Evolutionary conservation across 2,113 vertebrate species (phyloP), one percentile per base, ranked within the genome.

Genomic region (Chaetodon trifascialis): DNA sequence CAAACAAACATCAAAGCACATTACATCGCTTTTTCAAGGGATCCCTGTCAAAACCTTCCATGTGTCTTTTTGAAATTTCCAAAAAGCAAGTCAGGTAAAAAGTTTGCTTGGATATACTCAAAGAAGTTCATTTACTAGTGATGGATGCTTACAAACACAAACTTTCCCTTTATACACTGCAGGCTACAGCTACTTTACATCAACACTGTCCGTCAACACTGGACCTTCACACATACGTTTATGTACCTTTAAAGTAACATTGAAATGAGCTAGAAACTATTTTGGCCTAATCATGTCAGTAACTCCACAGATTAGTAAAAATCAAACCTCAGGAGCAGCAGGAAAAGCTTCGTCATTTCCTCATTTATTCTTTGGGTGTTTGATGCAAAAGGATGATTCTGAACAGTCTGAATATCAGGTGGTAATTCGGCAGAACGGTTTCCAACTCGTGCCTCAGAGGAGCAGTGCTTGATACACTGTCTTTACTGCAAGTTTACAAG

Each of bases 1-100:
- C 44, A 80, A 80, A 76, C 58, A 84, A 91, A 83, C 78, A 69
- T 79, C 68, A 84, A 84, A 88, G 73, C 83, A 40, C 38, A 63
- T 49, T 25, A 40, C 12, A 76, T 44, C 36, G 1, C 42, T 9
- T 49, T 65, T 74, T 79, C 38, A 21, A 52, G 19, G 38, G 38
- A 30, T 79, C 23, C 42, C 71, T 78, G 65, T 69, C 59, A 67
- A 52, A 58, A 38, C 62, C 30, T 64, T 59, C 16, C 36, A 56
- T 9, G 42, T 46, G 76, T 56, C 64, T 46, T 69, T 47, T 25
- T 47, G 23, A 81, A 87, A 81, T 56, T 74, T 47, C 51, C 62
- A 62, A 89, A 82, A 66, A 68, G 34, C 12, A 51, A 64, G 44
- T 60, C 21, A 19, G 36, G 59, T 19, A 44, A 23, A 66, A 69